These are phyloP conservation scores for Phymastichus coffea DNA, from an alignment of 1,140 invertebrate genomes.

Conservation along the genomic window DNA sequence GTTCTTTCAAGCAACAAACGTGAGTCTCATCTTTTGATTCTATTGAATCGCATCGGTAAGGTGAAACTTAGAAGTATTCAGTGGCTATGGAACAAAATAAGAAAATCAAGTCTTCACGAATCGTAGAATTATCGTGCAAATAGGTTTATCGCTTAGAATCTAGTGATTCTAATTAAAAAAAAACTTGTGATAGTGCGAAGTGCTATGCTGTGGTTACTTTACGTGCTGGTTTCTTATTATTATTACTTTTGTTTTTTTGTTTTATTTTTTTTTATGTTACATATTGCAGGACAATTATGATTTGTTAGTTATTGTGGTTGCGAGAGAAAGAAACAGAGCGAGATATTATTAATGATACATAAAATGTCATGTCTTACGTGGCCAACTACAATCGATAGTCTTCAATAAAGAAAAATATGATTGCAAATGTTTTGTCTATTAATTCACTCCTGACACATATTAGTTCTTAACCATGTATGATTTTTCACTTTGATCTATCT, in stretches of 20 bases:
- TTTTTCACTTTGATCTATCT: too few species aligned
- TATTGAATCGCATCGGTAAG: not conserved
- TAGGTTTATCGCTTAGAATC: slow-evolving; percentile 24
- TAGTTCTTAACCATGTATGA: too few species aligned
- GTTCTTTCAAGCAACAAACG: not conserved
- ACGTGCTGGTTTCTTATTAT: slow-evolving; percentile 6
- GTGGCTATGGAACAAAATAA: slow-evolving; percentile 1
- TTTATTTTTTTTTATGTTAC: slow-evolving; percentile 26
- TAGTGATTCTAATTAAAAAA: slow-evolving; percentile 28
- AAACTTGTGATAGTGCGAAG: slow-evolving; percentile 33
- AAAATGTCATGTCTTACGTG: slow-evolving; percentile 27
- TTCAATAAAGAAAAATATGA: slow-evolving; percentile 30
- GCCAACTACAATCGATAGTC: slow-evolving; percentile 31
- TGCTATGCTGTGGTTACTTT: slow-evolving; percentile 27
- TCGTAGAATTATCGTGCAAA: slow-evolving; percentile 10
- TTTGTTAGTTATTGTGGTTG: slow-evolving; percentile 26
- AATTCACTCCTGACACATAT: not conserved
- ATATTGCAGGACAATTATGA: slow-evolving; percentile 32
- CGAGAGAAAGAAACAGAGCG: not conserved
- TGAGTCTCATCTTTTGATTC: not conserved
- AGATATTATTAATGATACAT: slow-evolving; percentile 13
- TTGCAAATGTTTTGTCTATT: slow-evolving; percentile 11
- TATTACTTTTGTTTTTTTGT: slow-evolving; percentile 8
- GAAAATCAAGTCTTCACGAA: slow-evolving; percentile 13
- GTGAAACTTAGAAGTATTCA: slow-evolving; percentile 4